phyloP scores from a whole-genome alignment of 2,797 vertebrate species.

The Pogonophryne albipinna region DNA sequence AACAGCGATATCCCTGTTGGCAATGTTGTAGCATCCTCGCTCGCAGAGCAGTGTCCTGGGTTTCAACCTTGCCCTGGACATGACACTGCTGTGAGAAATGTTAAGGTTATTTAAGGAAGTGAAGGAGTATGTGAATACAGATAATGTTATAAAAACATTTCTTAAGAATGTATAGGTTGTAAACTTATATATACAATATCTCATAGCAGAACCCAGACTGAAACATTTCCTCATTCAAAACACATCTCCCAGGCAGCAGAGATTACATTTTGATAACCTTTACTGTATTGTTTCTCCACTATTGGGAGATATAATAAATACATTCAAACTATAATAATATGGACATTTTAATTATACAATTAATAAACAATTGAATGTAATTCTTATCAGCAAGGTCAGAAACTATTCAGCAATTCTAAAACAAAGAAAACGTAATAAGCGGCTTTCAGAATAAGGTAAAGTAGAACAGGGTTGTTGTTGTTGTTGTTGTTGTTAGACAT shows the following conservation, averaged over 20 bases:
- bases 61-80: slow-evolving; percentile 29
- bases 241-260: slow-evolving; percentile 12
- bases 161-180: too few species aligned
- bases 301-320: background rate
- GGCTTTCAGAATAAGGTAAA: background rate
- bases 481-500: too few species aligned
- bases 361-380: background rate
- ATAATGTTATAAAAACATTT: background rate
- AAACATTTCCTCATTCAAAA: slow-evolving; percentile 33
- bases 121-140: slow-evolving; percentile 33
- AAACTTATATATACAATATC: background rate
- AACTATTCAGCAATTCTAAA: background rate
- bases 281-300: slow-evolving; percentile 18
- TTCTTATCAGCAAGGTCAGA: background rate
- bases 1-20: slow-evolving; percentile 42
- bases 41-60: slow-evolving; percentile 29
- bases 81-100: slow-evolving; percentile 14
- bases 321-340: slow-evolving; percentile 19
- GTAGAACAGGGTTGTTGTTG: too few species aligned
- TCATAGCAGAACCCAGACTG: background rate
- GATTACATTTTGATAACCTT: slow-evolving; percentile 44
- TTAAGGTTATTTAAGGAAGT: slow-evolving; percentile 7
- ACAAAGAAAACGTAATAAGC: background rate
- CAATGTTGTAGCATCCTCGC: slow-evolving; percentile 4
- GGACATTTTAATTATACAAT: slow-evolving; percentile 6